Conservation (phyloP, 2,797 vertebrate genomes). For the Acipenser oxyrinchus region DNA sequence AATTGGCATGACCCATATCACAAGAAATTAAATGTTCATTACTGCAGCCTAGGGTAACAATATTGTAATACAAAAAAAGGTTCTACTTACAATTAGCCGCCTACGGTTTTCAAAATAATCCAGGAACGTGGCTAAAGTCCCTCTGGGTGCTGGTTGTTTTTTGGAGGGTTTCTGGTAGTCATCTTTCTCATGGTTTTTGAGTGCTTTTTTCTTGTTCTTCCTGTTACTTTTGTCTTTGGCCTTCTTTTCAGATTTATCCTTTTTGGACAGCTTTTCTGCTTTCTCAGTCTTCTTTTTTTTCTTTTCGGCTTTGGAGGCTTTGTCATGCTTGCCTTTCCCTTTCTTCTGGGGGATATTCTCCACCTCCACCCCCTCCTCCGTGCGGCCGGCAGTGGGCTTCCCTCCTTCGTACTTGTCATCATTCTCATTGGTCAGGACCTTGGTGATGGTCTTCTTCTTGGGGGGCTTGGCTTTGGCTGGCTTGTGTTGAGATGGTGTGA, state of each 20-base stretch:
- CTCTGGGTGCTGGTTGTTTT: slow-evolving; percentile 57
- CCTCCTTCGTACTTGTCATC: slow-evolving; percentile 69
- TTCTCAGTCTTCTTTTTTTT: slow-evolving; percentile 74
- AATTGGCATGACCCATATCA: no score
- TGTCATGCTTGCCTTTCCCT: slow-evolving; percentile 68
- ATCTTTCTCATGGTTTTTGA: slow-evolving; percentile 62
- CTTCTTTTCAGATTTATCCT: slow-evolving; percentile 70
- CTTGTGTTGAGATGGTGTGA: slow-evolving; percentile 58
- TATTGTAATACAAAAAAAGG: no score
- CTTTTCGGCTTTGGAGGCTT: slow-evolving; percentile 63
- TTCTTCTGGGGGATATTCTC: slow-evolving; percentile 56
- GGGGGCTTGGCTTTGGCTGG: slow-evolving; percentile 60
- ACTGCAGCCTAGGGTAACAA: no score
- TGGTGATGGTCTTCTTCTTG: slow-evolving; percentile 68
- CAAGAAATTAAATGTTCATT: no score
- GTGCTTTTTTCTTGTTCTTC: slow-evolving; percentile 70
- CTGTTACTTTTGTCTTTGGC: slow-evolving; percentile 64
- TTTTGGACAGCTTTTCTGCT: slow-evolving; percentile 58
- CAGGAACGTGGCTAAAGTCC: slow-evolving; percentile 68
- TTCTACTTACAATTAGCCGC: slow-evolving; percentile 81
- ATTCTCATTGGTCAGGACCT: slow-evolving; percentile 74
- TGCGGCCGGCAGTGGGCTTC: slow-evolving; percentile 50
- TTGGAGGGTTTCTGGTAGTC: slow-evolving; percentile 66
- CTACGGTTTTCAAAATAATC: slow-evolving; percentile 88
- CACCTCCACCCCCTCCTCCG: slow-evolving; percentile 54